Evolutionary conservation across 2,888 invertebrate genomes (phyloP), one percentile per base, ranked within the genome.

Genomic region (Periphyllus acericola): DNA sequence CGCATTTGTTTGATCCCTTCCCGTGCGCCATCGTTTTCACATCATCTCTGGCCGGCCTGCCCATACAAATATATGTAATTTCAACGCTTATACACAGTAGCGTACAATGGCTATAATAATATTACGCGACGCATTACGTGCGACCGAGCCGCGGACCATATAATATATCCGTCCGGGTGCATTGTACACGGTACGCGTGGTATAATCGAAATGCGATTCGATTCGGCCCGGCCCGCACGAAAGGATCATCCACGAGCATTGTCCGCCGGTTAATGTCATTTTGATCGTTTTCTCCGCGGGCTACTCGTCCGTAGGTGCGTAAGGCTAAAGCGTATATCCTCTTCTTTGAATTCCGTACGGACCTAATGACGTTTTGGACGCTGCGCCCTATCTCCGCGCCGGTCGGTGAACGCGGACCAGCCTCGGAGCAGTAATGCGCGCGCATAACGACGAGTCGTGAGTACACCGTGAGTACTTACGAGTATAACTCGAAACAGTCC

Each of bases 241-340:
- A 17, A 34, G 2, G 36, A 55, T 74, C 55, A 17, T n/a, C 34
- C 29, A 11, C 68, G 25, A 9, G 14, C 11, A 29, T 46, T 46
- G 84, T 84, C 66, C 75, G 40, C 32, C 66, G n/a, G 74, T 21
- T 84, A 84, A 84, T 84, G 84, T 84, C 46, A 19, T 84, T 84
- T 76, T 76, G 84, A 84, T 84, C 84, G 66, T 66, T 76, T 66
- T 9, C 52, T 52, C 55, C 34, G 34, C 21, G 1, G 1, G 14
- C 29, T 17, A 4, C 29, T 32, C 29, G 46, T 46, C 14, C 14
- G 46, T 46, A 14, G 46, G 11, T 46, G 11, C 46, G 11, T 6
- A 6, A 3, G 46, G 5, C 46, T 14, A 14, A 46, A 14, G 14
- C 14, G 14, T 36, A 5, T 6, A 36, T 36, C 36, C 3, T 36